Percentiles rank a stretch among this genome's conserved stretches.
Conservation (phyloP, 1,140 invertebrate genomes). For the Listronotus bonariensis region DNA sequence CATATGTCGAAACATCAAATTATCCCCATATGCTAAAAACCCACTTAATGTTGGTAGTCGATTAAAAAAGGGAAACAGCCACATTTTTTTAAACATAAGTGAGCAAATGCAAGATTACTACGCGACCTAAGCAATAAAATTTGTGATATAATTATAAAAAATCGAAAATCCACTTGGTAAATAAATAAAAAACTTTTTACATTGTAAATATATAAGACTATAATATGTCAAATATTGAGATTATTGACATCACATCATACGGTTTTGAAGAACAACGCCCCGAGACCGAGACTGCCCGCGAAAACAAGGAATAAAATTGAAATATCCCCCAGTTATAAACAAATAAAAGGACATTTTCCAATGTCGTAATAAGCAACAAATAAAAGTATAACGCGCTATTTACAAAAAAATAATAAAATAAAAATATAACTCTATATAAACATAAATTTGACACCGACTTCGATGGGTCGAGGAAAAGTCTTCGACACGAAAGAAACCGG, state of each 20-base stretch:
- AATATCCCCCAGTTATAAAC: constrained; percentile 12
- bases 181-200: constrained; percentile 41
- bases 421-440: constrained; percentile 42
- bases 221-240: constrained; percentile 51
- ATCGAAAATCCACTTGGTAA: constrained; percentile 48
- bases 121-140: constrained; percentile 39
- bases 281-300: constrained; percentile 35
- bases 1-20: too few relatives aligned
- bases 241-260: constrained; percentile 55
- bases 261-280: constrained; percentile 53
- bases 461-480: constrained; percentile 9
- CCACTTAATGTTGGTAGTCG: background rate
- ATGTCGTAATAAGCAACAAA: constrained; percentile 15
- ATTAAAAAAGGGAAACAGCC: constrained; percentile 1
- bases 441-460: constrained; percentile 21
- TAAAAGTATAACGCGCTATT: constrained; percentile 28
- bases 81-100: constrained; percentile 33
- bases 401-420: constrained; percentile 36
- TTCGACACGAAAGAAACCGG: background rate
- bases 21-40: too few relatives aligned
- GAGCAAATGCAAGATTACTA: constrained; percentile 50
- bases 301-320: background rate
- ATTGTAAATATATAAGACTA: constrained; percentile 45
- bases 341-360: constrained; percentile 6
- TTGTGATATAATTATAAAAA: constrained; percentile 41